These are phyloP conservation scores for Podilymbus podiceps DNA, from an alignment of 2,113 vertebrate genomes.

Conservation along the genomic window DNA sequence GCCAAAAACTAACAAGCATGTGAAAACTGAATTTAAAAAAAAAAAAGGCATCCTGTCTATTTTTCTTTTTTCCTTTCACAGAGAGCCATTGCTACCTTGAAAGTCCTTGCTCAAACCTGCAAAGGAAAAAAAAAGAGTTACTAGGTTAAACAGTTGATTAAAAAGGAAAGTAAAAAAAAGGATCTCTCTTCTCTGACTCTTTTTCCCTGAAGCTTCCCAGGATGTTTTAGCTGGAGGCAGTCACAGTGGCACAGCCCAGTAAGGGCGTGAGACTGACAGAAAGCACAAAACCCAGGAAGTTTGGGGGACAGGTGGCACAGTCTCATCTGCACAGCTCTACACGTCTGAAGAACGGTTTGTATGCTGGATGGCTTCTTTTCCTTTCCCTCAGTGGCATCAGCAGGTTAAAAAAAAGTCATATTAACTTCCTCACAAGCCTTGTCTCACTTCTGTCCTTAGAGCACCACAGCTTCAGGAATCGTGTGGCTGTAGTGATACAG, in stretches of 20 bases:
- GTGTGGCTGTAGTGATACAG: not conserved
- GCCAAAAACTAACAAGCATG: not conserved
- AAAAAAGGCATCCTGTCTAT: not conserved
- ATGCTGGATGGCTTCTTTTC: not conserved
- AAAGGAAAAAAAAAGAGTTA: not conserved
- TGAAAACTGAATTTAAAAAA: not conserved
- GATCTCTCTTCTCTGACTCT: not conserved
- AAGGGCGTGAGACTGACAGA: not conserved
- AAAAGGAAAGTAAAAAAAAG: not conserved
- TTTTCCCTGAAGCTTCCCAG: not conserved
- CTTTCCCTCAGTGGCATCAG: not conserved
- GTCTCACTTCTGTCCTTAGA: not conserved
- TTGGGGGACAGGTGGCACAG: not conserved
- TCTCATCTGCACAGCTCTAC: not conserved
- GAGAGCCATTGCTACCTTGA: not conserved
- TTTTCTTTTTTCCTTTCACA: not conserved
- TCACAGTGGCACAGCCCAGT: not conserved
- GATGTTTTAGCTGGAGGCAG: not conserved
- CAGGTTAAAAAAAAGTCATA: not conserved
- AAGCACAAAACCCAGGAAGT: not conserved
- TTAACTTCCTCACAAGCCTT: not conserved
- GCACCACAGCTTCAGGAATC: not conserved
- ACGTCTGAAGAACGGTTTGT: not conserved
- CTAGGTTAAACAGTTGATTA: not conserved
- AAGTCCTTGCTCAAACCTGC: not conserved